phyloP scores from a whole-genome alignment of 2,113 vertebrate genomes.

The Ellobius talpinus region DNA sequence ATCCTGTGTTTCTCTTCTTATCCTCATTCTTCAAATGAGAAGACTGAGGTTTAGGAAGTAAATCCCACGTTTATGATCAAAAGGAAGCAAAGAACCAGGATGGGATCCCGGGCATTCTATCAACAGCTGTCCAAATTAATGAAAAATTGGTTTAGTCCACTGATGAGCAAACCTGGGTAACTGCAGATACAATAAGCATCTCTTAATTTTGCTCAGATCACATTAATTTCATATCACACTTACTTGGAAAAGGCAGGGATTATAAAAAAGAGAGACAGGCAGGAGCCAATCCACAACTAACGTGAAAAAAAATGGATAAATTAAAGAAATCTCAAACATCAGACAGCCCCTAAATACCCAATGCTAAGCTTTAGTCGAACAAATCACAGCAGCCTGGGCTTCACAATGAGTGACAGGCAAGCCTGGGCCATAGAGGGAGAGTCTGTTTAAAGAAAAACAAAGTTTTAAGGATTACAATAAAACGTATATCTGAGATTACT shows the following conservation, averaged over 20 bases:
- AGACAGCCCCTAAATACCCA: not conserved
- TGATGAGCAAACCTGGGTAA: not conserved
- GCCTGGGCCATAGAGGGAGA: not conserved
- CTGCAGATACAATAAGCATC: not conserved
- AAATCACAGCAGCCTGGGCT: not conserved
- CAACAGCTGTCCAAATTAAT: not conserved
- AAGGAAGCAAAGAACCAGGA: not conserved
- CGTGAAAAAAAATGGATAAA: not conserved
- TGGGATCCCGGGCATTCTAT: not conserved
- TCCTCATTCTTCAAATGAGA: slow-evolving; percentile 3
- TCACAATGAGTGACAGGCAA: not conserved
- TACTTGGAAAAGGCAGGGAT: not conserved
- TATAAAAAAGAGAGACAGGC: not conserved
- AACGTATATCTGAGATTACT: too few species aligned
- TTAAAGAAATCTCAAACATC: not conserved
- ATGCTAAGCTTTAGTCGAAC: not conserved
- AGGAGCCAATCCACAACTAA: not conserved
- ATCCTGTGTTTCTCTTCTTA: not conserved
- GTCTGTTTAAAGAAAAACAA: not conserved
- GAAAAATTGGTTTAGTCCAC: not conserved
- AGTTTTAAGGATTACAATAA: not conserved
- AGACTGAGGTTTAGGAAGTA: slow-evolving; percentile 19
- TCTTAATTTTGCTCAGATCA: slow-evolving; percentile 15
- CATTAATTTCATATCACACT: not conserved
- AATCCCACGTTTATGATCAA: not conserved